Evolutionary conservation across 2,888 invertebrate genomes (phyloP), one percentile per base, ranked within the genome.

Genomic region (Thera obeliscata): DNA sequence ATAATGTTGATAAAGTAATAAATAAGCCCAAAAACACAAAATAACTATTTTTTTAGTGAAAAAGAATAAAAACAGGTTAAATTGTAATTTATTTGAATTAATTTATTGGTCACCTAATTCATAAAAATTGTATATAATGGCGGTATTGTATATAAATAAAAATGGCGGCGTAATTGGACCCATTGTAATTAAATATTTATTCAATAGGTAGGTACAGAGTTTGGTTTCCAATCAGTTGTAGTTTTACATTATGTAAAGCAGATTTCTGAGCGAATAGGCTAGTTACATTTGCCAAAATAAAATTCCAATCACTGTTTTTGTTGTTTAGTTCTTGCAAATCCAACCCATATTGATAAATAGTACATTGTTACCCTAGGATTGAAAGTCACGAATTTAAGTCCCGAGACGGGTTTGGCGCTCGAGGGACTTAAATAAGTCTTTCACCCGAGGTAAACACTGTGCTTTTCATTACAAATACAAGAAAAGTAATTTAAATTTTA

Each of bases 231-330:
- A 79, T 82, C 79, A 79, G 81, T 84, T 84, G 84, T 90, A 90
- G 87, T 84, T 87, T 88, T 87, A 89, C 89, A 87, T 84, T 81
- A 87, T 87, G 82, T 81, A 72, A 90, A 88, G 87, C 89, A 91
- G 86, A 88, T 89, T 87, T 89, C 83, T 76, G 84, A 84, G 85
- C 81, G 83, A 88, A 81, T 92, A 92, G 91, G 90, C 86, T 93
- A 92, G 90, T 88, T 88, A 88, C 88, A 92, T 93, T 92, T 92
- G 91, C 93, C 92, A 93, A 93, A 93, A 92, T 92, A 93, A 92
- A 93, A 90, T 87, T 91, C 90, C 86, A 79, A 89, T 92, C 89
- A 93, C 91, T 91, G 90, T 91, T 91, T 61, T 55, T 91, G 90
- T 90, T 91, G 60, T 55, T 66, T 41, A 71, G 71, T 70, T 60